Evolutionary conservation across 2,888 invertebrate genomes (phyloP).

Genomic region (Pandemis heparana): DNA sequence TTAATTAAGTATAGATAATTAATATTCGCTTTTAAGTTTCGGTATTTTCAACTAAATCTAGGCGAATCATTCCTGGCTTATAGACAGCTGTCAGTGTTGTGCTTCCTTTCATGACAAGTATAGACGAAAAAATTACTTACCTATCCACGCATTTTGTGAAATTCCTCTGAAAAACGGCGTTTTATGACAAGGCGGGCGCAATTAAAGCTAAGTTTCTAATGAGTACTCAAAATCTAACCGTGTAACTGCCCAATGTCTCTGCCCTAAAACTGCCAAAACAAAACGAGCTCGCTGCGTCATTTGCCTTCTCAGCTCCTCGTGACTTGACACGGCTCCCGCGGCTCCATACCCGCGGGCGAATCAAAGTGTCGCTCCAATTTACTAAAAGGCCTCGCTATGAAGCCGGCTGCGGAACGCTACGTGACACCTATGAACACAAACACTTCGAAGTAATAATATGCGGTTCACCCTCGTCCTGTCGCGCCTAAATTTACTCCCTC

Average conservation of each 20-base stretch:
- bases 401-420: constrained; percentile 56
- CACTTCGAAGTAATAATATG: constrained; percentile 14
- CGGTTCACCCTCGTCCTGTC: constrained; percentile 6
- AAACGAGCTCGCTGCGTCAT: neutral
- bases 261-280: constrained; percentile 1
- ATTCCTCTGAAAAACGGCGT: too few species aligned
- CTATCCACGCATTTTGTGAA: too few species aligned
- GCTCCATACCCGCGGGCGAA: constrained; percentile 25
- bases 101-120: too few species aligned
- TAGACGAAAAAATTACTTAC: too few species aligned
- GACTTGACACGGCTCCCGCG: constrained; percentile 1
- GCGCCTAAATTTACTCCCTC: neutral
- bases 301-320: neutral
- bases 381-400: constrained; percentile 69
- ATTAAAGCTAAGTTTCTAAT: too few species aligned
- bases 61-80: too few species aligned
- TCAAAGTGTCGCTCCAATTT: constrained; percentile 69
- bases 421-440: constrained; percentile 54
- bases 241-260: neutral
- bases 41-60: too few species aligned
- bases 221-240: too few species aligned
- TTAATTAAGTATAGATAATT: too few species aligned
- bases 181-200: too few species aligned
- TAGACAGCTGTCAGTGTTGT: too few species aligned
- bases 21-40: too few species aligned